phyloP scores from a whole-genome alignment of 2,888 invertebrate species.

The Drosophila suboccidentalis region DNA sequence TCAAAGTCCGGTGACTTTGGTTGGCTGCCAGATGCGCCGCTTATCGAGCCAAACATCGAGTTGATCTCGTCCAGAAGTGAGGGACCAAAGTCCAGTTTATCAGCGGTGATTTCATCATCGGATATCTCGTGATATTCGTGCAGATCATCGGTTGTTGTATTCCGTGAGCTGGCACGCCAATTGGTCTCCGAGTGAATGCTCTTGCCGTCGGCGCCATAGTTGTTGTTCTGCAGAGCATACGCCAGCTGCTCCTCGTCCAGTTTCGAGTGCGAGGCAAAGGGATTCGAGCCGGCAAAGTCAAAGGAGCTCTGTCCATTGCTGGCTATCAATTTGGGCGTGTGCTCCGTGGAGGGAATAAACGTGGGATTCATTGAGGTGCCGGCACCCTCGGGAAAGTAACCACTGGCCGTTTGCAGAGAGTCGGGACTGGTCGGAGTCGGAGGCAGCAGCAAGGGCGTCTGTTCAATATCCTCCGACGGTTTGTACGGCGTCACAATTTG shows the following conservation, averaged over 20 bases:
- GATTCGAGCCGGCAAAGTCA: conserved; percentile 84
- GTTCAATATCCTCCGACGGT: conserved; percentile 93
- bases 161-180: conserved; percentile 69
- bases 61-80: conserved; percentile 96
- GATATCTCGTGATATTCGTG: conserved; percentile 95
- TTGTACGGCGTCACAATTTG: conserved; percentile 96
- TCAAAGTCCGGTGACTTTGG: conserved; percentile 85
- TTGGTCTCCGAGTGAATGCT: conserved; percentile 62
- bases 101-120: conserved; percentile 89
- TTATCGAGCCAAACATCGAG: conserved; percentile 91
- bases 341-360: conserved; percentile 85
- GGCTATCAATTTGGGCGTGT: conserved; percentile 84
- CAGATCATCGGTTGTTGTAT: conserved; percentile 79
- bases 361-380: conserved; percentile 85
- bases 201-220: conserved; percentile 82
- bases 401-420: conserved; percentile 85
- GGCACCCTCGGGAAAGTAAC: conserved; percentile 84
- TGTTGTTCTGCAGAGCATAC: conserved; percentile 84
- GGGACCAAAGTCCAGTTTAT: conserved; percentile 92
- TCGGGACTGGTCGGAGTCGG: conserved; percentile 86
- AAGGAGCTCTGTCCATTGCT: conserved; percentile 83
- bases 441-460: conserved; percentile 88
- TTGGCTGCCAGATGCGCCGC: conserved; percentile 81
- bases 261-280: conserved; percentile 78
- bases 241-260: conserved; percentile 64